These are phyloP conservation scores for Mythimna loreyi DNA, from an alignment of 2,888 invertebrate genomes.

Conservation along the genomic window DNA sequence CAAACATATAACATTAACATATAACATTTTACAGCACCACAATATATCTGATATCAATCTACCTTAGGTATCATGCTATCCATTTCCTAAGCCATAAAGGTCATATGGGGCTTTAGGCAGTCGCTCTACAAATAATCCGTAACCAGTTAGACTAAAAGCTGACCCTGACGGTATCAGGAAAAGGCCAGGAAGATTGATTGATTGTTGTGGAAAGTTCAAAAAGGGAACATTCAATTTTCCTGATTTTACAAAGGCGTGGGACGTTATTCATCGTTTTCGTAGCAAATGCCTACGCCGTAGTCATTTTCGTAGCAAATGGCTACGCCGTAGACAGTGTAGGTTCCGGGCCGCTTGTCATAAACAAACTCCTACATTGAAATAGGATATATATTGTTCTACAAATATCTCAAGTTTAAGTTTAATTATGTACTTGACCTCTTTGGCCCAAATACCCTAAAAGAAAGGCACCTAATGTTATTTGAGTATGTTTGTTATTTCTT, in stretches of 20 bases:
- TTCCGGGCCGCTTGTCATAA: neutral
- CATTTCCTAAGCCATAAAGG: too few relatives aligned
- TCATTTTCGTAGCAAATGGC: neutral
- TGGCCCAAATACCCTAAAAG: neutral
- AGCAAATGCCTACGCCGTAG: constrained; percentile 29
- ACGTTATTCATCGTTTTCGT: constrained; percentile 10
- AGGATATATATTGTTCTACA: neutral
- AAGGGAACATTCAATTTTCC: neutral
- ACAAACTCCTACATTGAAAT: constrained; percentile 23
- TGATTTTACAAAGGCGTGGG: neutral
- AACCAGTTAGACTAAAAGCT: too few relatives aligned
- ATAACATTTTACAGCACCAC: too few relatives aligned
- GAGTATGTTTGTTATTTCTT: neutral
- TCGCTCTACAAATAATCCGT: too few relatives aligned
- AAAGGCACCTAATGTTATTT: neutral
- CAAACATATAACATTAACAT: too few relatives aligned
- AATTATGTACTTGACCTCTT: neutral
- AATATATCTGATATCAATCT: too few relatives aligned
- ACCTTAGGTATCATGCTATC: too few relatives aligned
- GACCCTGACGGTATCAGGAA: too few relatives aligned
- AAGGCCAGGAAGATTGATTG: too few relatives aligned
- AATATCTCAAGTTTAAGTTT: neutral
- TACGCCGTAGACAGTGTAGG: too few relatives aligned
- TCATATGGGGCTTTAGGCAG: too few relatives aligned
- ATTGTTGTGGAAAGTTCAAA: too few relatives aligned